Evolutionary conservation across 2,797 vertebrate genomes (phyloP).

Genomic region (Hephaestus fuliginosus): DNA sequence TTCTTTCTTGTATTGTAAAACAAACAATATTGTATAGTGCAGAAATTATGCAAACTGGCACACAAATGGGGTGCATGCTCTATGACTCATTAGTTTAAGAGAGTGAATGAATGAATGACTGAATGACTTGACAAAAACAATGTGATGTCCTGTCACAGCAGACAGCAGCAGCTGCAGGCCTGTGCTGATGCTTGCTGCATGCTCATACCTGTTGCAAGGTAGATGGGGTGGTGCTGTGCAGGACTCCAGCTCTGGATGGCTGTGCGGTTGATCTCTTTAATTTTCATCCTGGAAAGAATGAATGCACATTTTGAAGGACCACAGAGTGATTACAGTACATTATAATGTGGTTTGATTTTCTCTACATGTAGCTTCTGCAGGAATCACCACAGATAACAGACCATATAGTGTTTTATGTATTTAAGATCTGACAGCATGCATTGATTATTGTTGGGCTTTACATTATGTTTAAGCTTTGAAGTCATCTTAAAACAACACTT

Average conservation of each 20-base stretch:
- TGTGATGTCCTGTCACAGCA: not conserved
- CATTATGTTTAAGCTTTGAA: not conserved
- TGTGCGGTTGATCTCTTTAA: constrained; percentile 96
- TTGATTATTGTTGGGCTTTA: not conserved
- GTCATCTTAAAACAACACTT: not conserved
- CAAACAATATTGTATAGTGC: not conserved
- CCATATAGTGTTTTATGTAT: no score
- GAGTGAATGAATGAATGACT: not conserved
- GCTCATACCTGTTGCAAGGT: constrained; percentile 92
- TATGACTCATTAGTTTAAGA: not conserved
- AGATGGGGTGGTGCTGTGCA: constrained; percentile 94
- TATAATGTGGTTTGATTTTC: not conserved
- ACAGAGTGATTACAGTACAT: not conserved
- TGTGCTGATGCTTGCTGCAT: not conserved
- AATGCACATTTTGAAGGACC: not conserved
- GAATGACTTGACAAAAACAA: not conserved
- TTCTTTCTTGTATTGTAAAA: not conserved
- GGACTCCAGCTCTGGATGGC: constrained; percentile 99
- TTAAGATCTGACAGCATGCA: not conserved
- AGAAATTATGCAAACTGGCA: not conserved
- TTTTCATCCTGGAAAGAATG: constrained; percentile 90
- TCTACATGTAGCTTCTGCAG: not conserved
- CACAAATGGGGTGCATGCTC: not conserved
- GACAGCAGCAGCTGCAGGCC: constrained; percentile 4
- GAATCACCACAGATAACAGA: not conserved